phyloP scores from a whole-genome alignment of 1,140 invertebrate genomes.

The Euglossa dilemma region DNA sequence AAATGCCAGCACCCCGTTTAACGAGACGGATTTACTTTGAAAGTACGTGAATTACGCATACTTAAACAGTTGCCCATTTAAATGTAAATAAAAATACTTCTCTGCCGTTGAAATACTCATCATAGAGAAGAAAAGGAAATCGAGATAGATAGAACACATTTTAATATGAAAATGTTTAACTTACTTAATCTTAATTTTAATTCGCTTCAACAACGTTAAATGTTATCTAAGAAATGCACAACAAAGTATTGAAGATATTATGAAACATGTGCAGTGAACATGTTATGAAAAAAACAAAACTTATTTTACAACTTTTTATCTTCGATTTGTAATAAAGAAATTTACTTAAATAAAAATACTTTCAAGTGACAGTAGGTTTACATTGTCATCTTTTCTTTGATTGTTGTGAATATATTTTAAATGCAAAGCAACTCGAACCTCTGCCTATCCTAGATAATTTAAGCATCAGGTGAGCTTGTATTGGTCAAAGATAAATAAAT shows the following conservation, averaged over 20 bases:
- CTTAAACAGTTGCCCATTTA: not conserved
- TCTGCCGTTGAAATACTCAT: not conserved
- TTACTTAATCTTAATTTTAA: not conserved
- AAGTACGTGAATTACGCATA: not conserved
- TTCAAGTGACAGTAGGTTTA: not conserved
- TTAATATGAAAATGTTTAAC: not conserved
- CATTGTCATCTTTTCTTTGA: not conserved
- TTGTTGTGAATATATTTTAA: constrained; percentile 21
- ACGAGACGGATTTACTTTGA: not conserved
- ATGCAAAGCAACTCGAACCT: constrained; percentile 38
- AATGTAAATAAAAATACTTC: constrained; percentile 19
- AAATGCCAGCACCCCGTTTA: constrained; percentile 62
- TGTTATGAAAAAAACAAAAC: constrained; percentile 1
- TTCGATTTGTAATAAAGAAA: not conserved
- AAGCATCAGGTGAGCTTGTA: not conserved
- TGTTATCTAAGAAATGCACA: not conserved
- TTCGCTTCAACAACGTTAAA: not conserved
- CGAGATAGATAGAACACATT: not conserved
- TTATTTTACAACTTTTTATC: not conserved
- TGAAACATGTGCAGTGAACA: not conserved
- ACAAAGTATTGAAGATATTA: not conserved
- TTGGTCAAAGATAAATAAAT: constrained; percentile 34
- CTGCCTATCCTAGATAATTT: not conserved
- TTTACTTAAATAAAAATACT: constrained; percentile 15
- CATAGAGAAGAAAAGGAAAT: not conserved